These are phyloP conservation scores for Abramis brama DNA, from an alignment of 2,113 vertebrate genomes.

Conservation along the genomic window DNA sequence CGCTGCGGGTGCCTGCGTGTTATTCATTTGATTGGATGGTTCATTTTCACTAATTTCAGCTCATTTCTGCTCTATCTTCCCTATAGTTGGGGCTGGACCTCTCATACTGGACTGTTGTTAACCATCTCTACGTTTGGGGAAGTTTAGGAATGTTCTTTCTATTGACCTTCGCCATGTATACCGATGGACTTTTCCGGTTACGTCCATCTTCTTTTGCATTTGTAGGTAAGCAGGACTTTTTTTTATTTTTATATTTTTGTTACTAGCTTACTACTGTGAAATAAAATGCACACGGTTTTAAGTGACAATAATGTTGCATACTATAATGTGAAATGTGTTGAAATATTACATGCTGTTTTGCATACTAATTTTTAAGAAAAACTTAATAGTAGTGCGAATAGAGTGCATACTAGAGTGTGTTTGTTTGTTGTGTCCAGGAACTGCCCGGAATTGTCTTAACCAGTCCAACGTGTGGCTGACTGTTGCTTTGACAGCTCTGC, in stretches of 20 bases:
- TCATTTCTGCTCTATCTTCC: background rate
- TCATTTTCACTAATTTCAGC: background rate
- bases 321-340: background rate
- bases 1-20: background rate
- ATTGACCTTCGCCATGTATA: conserved; percentile 90
- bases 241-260: no score
- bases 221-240: conserved; percentile 79
- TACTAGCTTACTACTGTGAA: no score
- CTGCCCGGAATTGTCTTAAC: conserved; percentile 84
- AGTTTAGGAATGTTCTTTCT: conserved; percentile 91
- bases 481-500: conserved; percentile 81
- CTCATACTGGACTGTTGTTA: conserved; percentile 91
- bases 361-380: background rate
- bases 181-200: conserved; percentile 82
- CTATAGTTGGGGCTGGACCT: conserved; percentile 87
- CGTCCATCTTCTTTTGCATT: conserved; percentile 85
- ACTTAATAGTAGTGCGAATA: background rate
- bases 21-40: background rate
- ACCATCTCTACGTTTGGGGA: conserved; percentile 90
- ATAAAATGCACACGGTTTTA: no score
- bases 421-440: conserved; percentile 74
- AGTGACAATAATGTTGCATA: background rate
- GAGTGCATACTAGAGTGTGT: conserved; percentile 32
- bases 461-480: conserved; percentile 86
- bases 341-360: background rate